Conservation (phyloP, 2,113 vertebrate species). For the Onychorhynchus coronatus region DNA sequence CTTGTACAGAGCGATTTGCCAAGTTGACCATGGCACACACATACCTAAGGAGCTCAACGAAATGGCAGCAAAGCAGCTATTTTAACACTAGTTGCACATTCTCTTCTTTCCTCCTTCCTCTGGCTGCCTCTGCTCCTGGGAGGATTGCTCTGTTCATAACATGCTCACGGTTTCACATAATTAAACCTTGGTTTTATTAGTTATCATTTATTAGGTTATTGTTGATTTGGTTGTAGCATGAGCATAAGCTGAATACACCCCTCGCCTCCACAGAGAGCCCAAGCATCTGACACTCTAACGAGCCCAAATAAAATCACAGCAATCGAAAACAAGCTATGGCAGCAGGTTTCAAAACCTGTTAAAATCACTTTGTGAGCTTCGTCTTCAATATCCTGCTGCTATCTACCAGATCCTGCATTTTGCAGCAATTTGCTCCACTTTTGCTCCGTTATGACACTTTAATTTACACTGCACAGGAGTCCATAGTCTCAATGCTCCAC, state of each 20-base stretch:
- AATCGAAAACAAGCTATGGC: conserved; percentile 9
- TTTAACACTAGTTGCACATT: background rate
- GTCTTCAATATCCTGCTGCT: conserved; percentile 10
- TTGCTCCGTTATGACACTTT: background rate
- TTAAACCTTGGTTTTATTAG: background rate
- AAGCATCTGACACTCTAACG: background rate
- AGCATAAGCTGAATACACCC: background rate
- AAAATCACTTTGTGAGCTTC: conserved; percentile 2
- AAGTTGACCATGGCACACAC: background rate
- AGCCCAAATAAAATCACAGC: conserved; percentile 26
- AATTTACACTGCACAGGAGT: background rate
- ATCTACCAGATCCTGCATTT: background rate
- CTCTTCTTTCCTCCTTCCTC: background rate
- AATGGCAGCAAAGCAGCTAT: background rate
- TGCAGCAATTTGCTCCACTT: conserved; percentile 24
- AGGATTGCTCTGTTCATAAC: background rate
- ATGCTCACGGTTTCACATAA: background rate
- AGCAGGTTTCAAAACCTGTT: conserved; percentile 31
- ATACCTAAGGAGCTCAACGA: background rate
- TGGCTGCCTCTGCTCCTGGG: background rate
- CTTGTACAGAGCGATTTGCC: background rate
- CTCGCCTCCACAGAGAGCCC: background rate
- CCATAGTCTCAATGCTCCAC: background rate
- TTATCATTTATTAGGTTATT: conserved; percentile 7
- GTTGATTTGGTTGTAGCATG: background rate